Conservation (phyloP, 1,140 invertebrate genomes). For the Archivesica marissinica region DNA sequence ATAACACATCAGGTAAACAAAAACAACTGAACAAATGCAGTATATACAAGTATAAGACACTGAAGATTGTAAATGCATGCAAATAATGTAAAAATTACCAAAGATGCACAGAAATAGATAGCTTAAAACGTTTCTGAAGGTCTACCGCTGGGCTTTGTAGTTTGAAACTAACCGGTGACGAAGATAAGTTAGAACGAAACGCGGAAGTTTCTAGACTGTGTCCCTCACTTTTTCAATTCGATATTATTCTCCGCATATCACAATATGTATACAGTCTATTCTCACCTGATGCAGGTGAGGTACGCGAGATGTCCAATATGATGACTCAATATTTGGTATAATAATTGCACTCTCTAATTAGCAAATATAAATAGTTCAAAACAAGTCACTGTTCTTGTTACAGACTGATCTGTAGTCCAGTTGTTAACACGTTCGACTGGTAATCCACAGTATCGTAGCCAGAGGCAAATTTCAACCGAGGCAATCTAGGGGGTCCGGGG, state of each 20-base stretch:
- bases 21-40: neutral
- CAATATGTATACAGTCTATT: constrained; percentile 23
- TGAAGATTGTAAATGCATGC: neutral
- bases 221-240: neutral
- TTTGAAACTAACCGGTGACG: neutral
- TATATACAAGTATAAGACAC: neutral
- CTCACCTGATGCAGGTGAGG: constrained; percentile 2
- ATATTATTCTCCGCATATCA: neutral
- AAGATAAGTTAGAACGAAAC: neutral
- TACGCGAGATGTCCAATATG: no score
- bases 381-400: neutral
- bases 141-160: neutral
- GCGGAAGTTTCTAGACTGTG: constrained; percentile 12
- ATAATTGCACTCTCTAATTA: no score
- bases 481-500: no score
- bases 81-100: neutral
- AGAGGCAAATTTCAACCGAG: no score
- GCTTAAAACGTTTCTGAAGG: neutral
- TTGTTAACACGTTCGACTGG: no score
- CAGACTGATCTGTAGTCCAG: neutral
- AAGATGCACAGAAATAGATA: neutral
- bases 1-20: neutral
- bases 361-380: no score
- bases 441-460: no score
- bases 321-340: neutral